Evolutionary conservation across 2,797 vertebrate genomes (phyloP).

Genomic region (Crotalus adamanteus): DNA sequence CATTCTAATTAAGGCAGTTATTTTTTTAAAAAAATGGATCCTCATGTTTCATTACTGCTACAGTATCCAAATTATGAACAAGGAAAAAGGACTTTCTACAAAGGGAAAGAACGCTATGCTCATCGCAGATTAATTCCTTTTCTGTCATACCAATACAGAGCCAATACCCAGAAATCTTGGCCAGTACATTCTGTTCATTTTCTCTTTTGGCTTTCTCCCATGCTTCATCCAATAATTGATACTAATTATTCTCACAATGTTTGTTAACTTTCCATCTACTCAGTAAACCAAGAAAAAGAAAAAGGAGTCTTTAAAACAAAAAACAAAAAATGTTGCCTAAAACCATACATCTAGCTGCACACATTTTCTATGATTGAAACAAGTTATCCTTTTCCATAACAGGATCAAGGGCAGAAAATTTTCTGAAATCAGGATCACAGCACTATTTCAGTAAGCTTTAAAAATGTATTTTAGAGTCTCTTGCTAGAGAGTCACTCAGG

Average conservation of each 20-base stretch:
- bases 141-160: constrained; percentile 40
- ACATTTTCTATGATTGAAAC: neutral
- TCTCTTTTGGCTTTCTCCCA: constrained; percentile 26
- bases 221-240: constrained; percentile 31
- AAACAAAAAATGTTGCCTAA: neutral
- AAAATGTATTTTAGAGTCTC: neutral
- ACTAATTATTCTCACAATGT: constrained; percentile 41
- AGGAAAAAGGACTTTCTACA: neutral
- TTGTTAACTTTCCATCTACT: constrained; percentile 10
- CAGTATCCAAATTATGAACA: constrained; percentile 34
- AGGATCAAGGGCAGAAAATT: neutral
- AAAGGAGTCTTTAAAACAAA: neutral
- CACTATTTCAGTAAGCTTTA: neutral
- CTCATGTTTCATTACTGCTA: constrained; percentile 24
- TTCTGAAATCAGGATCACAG: neutral
- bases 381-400: neutral
- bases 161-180: constrained; percentile 30
- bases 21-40: neutral
- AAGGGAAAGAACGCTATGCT: constrained; percentile 38
- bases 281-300: constrained; percentile 19
- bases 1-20: constrained; percentile 17
- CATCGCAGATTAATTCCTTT: constrained; percentile 44
- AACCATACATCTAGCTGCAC: neutral
- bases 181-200: constrained; percentile 46
- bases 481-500: neutral